A percentile compares a stretch with the other conserved stretches of the same genome.
Evolutionary conservation across 2,888 invertebrate genomes (phyloP).

Genomic region (Eilema sororculum): DNA sequence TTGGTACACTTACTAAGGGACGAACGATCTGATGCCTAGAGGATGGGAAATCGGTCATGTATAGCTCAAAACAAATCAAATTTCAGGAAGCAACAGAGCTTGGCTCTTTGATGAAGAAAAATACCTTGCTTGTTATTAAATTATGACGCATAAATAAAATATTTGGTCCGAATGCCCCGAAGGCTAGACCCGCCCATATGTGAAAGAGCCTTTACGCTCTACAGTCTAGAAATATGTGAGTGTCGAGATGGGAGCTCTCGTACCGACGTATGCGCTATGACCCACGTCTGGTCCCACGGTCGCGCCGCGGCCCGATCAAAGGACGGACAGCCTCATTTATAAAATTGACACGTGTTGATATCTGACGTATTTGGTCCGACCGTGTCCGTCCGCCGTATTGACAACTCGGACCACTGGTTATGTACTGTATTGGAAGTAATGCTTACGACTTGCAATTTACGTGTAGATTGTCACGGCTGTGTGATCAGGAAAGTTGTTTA

Average conservation of each 20-base stretch:
- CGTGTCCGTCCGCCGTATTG: slow-evolving; percentile 37
- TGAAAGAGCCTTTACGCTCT: slow-evolving; percentile 5
- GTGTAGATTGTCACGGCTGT: not conserved
- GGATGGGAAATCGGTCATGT: too few relatives aligned
- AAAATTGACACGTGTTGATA: slow-evolving; percentile 77
- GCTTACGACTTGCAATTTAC: slow-evolving; percentile 13
- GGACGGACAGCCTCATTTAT: slow-evolving; percentile 69
- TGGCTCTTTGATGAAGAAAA: too few relatives aligned
- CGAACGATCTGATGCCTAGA: too few relatives aligned
- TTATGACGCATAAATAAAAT: not conserved
- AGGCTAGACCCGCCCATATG: not conserved
- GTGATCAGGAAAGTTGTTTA: not conserved
- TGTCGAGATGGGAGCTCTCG: slow-evolving; percentile 29
- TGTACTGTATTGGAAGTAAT: slow-evolving; percentile 16
- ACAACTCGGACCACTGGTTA: slow-evolving; percentile 6
- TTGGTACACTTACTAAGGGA: too few relatives aligned
- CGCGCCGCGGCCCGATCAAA: slow-evolving; percentile 69
- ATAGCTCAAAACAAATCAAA: too few relatives aligned
- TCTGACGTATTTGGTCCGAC: slow-evolving; percentile 64
- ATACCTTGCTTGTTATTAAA: not conserved
- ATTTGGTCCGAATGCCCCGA: not conserved
- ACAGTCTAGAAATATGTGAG: slow-evolving; percentile 33
- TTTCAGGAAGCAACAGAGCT: too few relatives aligned
- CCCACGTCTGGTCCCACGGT: slow-evolving; percentile 63
- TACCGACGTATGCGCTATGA: slow-evolving; percentile 25